These are phyloP conservation scores for Pseudococcus viburni DNA, from an alignment of 2,888 invertebrate species.

Conservation along the genomic window DNA sequence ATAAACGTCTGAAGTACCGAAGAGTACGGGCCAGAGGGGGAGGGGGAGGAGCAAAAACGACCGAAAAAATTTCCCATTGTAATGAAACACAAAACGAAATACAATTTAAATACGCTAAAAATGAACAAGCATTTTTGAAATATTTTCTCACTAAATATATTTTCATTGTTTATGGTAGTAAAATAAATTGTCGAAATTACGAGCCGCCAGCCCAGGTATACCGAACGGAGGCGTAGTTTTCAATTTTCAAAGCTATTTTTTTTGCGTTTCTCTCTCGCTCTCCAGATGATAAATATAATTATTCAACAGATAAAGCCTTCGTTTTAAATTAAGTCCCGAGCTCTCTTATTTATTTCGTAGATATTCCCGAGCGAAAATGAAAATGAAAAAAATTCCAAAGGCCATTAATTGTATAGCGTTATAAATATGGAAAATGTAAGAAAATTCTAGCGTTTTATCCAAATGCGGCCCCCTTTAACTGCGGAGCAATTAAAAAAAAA, in stretches of 20 bases:
- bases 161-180: slow-evolving; percentile 48
- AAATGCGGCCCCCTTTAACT: slow-evolving; percentile 1
- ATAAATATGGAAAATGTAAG: slow-evolving; percentile 58
- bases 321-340: slow-evolving; percentile 53
- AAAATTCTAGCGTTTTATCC: slow-evolving; percentile 50
- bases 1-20: slow-evolving; percentile 36
- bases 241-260: slow-evolving; percentile 47
- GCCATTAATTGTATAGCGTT: slow-evolving; percentile 54
- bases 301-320: slow-evolving; percentile 55
- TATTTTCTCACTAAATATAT: slow-evolving; percentile 57
- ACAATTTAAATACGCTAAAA: slow-evolving; percentile 55
- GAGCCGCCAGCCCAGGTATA: not conserved
- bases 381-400: slow-evolving; percentile 29
- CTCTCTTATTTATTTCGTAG: slow-evolving; percentile 53
- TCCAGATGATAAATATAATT: slow-evolving; percentile 48
- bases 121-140: slow-evolving; percentile 56
- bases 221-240: not conserved
- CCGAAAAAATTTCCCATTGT: slow-evolving; percentile 11
- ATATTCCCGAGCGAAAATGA: slow-evolving; percentile 38
- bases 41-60: not conserved
- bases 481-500: slow-evolving; percentile 52
- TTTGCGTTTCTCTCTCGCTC: not conserved
- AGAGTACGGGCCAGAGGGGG: not conserved
- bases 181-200: slow-evolving; percentile 40
- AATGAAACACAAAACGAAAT: slow-evolving; percentile 37